Conservation (phyloP, 2,797 vertebrate species). For the Urosaurus nigricauda region DNA sequence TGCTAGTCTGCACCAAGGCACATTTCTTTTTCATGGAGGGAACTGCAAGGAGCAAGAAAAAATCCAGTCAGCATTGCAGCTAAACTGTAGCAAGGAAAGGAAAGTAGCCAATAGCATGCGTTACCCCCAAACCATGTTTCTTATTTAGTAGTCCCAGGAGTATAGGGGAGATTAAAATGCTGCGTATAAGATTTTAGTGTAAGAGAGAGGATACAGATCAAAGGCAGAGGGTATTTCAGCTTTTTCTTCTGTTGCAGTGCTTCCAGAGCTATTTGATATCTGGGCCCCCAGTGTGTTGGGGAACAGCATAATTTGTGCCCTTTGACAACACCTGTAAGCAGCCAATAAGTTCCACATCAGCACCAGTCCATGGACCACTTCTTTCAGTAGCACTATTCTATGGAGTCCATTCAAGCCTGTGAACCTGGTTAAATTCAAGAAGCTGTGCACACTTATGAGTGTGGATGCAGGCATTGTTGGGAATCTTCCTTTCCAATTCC, state of each 20-base stretch:
- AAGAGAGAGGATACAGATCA: background rate
- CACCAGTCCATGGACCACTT: too few relatives aligned
- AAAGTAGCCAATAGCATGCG: background rate
- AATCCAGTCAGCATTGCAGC: conserved; percentile 11
- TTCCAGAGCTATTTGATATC: too few relatives aligned
- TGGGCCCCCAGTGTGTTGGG: too few relatives aligned
- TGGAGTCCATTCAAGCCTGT: background rate
- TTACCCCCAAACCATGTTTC: background rate
- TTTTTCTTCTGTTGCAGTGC: background rate
- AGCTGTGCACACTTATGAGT: background rate
- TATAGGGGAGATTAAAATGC: background rate
- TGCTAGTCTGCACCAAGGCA: background rate
- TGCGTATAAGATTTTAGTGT: background rate
- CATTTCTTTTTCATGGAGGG: background rate
- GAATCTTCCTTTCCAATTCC: background rate
- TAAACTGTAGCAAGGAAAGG: background rate
- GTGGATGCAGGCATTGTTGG: background rate
- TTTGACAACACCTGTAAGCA: too few relatives aligned
- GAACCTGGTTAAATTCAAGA: background rate
- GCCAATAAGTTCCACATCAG: too few relatives aligned
- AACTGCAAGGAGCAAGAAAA: background rate
- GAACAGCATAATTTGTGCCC: too few relatives aligned
- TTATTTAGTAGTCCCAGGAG: background rate
- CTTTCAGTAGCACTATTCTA: background rate
- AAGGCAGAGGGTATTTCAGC: background rate